phyloP scores from a whole-genome alignment of 2,113 vertebrate genomes.

The Scolopax mira region DNA sequence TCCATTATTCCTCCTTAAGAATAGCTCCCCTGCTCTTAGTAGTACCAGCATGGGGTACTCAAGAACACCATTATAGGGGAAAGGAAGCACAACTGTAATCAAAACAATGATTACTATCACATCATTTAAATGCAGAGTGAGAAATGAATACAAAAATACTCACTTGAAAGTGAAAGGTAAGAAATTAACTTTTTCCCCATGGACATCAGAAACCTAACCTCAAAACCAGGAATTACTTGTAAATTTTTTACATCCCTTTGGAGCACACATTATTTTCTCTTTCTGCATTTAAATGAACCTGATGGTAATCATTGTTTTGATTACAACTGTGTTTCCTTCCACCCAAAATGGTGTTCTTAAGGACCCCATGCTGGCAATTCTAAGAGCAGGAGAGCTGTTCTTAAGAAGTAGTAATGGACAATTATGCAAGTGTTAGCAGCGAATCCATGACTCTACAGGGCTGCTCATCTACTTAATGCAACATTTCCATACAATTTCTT shows the following conservation, averaged over 20 bases:
- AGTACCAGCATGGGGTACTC: conserved; percentile 65
- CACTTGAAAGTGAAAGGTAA: conserved; percentile 62
- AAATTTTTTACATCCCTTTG: conserved; percentile 45
- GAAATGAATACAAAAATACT: conserved; percentile 68
- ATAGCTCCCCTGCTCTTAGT: conserved; percentile 55
- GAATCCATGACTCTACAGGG: background rate
- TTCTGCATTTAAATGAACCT: conserved; percentile 66
- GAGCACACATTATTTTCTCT: conserved; percentile 59
- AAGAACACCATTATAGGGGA: conserved; percentile 62
- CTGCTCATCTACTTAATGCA: conserved; percentile 11
- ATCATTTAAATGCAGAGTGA: conserved; percentile 69
- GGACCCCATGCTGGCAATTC: conserved; percentile 62
- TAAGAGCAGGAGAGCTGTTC: conserved; percentile 54
- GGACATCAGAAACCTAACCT: conserved; percentile 66
- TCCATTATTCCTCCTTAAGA: conserved; percentile 66
- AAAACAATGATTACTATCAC: conserved; percentile 65
- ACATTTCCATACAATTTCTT: background rate
- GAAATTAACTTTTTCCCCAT: conserved; percentile 72
- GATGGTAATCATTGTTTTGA: conserved; percentile 73
- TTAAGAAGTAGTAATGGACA: conserved; percentile 67
- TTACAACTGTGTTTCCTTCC: conserved; percentile 66
- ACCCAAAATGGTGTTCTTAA: conserved; percentile 63
- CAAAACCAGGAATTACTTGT: conserved; percentile 59
- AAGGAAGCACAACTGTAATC: conserved; percentile 66
- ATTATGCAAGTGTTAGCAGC: conserved; percentile 18